Conservation (phyloP, 2,888 invertebrate species). For the Dasypolia templi region DNA sequence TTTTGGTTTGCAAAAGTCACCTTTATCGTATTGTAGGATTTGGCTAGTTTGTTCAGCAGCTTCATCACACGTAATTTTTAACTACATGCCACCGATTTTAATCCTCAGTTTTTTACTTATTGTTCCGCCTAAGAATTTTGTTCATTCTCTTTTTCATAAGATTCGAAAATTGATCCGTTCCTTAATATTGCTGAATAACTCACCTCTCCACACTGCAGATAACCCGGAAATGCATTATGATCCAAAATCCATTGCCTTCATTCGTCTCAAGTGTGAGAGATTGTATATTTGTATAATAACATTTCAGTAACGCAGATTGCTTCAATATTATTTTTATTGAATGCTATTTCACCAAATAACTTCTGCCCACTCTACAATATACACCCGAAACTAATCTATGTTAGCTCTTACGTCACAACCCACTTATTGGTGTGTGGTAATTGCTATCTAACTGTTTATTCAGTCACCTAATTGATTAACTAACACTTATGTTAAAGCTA, state of each 20-base stretch:
- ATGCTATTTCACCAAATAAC: background rate
- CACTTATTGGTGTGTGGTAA: constrained; percentile 47
- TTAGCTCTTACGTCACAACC: background rate
- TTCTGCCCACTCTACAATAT: background rate
- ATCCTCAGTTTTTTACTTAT: background rate
- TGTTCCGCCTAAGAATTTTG: background rate
- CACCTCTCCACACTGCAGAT: no score
- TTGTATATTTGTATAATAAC: no score
- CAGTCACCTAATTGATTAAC: constrained; percentile 56
- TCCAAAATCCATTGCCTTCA: no score
- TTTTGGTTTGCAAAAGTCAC: background rate
- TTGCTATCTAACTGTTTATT: constrained; percentile 55
- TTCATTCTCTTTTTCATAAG: background rate
- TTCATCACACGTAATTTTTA: background rate
- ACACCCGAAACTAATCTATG: constrained; percentile 2
- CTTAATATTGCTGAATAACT: no score
- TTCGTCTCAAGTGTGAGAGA: no score
- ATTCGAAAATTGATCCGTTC: no score
- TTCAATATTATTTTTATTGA: background rate
- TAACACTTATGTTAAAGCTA: constrained; percentile 54
- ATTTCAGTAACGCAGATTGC: background rate
- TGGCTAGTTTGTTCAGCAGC: background rate
- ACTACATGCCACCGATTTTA: background rate
- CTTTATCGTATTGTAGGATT: background rate
- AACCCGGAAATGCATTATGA: no score